These are phyloP conservation scores for Taphrorychus bicolor DNA, from an alignment of 2,888 invertebrate species.

Conservation along the genomic window DNA sequence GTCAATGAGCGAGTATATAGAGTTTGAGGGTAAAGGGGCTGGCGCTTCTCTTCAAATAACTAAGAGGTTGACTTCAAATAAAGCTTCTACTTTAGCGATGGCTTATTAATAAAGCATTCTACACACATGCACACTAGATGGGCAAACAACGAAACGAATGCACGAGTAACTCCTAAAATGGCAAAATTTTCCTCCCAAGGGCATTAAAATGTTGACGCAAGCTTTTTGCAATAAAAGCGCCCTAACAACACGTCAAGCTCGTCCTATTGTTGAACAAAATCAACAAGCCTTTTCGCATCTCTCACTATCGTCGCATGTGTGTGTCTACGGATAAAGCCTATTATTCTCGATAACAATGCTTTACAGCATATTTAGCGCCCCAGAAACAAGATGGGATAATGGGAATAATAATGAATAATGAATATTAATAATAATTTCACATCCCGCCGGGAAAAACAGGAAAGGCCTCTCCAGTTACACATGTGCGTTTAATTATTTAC, in stretches of 20 bases:
- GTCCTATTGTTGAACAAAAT: slow-evolving; percentile 11
- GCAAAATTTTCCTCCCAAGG: too few relatives aligned
- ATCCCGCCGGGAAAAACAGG: too few relatives aligned
- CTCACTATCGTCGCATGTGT: slow-evolving; percentile 7
- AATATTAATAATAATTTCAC: slow-evolving; percentile 29
- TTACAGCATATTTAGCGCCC: slow-evolving; percentile 23
- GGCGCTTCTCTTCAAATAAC: too few relatives aligned
- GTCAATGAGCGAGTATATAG: neutral
- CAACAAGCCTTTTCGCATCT: slow-evolving; percentile 10
- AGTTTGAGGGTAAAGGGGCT: too few relatives aligned
- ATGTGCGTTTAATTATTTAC: too few relatives aligned
- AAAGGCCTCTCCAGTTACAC: too few relatives aligned
- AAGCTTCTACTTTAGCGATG: too few relatives aligned
- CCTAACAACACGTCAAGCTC: slow-evolving; percentile 7
- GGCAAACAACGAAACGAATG: too few relatives aligned
- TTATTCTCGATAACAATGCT: slow-evolving; percentile 23
- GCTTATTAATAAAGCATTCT: too few relatives aligned
- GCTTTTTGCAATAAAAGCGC: slow-evolving; percentile 9
- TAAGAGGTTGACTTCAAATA: too few relatives aligned
- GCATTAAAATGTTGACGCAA: neutral
- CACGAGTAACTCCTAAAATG: too few relatives aligned
- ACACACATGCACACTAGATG: too few relatives aligned
- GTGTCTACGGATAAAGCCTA: slow-evolving; percentile 21
- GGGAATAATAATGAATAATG: slow-evolving; percentile 15
- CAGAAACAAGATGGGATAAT: slow-evolving; percentile 29